Base-by-base conservation (phyloP, 2,113 vertebrate species). In the Rhea pennata region DNA sequence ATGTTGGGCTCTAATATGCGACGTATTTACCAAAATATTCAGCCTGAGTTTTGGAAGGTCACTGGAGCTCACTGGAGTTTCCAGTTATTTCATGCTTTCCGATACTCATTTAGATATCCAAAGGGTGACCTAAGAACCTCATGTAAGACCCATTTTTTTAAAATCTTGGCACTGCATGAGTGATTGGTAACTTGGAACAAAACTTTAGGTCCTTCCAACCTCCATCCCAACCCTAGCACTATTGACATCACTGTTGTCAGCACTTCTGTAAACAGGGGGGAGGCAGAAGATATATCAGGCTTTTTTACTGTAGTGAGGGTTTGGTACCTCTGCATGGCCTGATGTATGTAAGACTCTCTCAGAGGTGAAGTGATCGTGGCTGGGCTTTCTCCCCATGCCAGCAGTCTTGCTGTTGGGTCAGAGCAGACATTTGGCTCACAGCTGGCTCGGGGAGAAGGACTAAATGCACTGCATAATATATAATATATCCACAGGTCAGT, bases 401-500 rank as follows among this genome's bases (percentile, higher is more conserved):
- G 58, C 10, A 67, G 14, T 3, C 0, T 27, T 77, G 50, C 36
- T 6, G 2, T 36, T 71, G 86, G 72, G 69, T 71, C 69, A 50
- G 79, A 64, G 51, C 50, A 31, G 70, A 48, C 54, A 66, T 83
- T 75, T 0, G 4, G n/a, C 84, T 93, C 92, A 22, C 90, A 75
- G 84, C 75, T 80, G 90, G 36, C 44, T 66, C 1, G 5, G 72
- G 79, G 79, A 90, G 79, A 90, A 62, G 79, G 83, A 90, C 78
- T 22, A 83, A 88, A 80, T 8, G 26, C 62, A 14, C 78, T 80
- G 92, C 91, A 67, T 81, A 78, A 92, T 66, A 15, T 56, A 59
- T 84, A 33, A 44, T 72, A 44, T 14, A 56, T 23, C 88, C 83
- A 94, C 93, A 93, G 93, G 88, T 96, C 96, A 96, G 72, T 39